Percentiles rank a stretch among this genome's conserved stretches.
phyloP scores from a whole-genome alignment of 2,888 invertebrate genomes.

The Synanthedon formicaeformis region DNA sequence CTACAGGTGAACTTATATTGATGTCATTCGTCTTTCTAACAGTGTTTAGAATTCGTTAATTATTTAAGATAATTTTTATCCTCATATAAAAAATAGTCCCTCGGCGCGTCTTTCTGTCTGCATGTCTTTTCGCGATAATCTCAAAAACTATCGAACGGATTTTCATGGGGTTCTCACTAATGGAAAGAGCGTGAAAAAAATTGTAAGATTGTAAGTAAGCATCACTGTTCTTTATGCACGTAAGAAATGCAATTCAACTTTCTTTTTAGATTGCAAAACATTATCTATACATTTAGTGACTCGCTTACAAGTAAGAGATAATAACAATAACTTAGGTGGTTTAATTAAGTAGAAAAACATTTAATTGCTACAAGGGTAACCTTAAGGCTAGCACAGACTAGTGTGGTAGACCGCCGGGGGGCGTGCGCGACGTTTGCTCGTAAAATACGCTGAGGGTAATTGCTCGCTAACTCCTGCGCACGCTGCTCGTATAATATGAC shows the following conservation, averaged over 20 bases:
- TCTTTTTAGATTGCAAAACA: no score
- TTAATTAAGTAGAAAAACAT: not conserved
- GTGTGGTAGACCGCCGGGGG: constrained; percentile 6
- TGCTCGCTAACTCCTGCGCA: constrained; percentile 23
- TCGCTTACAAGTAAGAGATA: not conserved
- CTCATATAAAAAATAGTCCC: no score
- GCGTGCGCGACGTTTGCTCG: constrained; percentile 13
- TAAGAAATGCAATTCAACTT: no score
- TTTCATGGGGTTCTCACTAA: no score
- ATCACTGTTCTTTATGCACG: not conserved
- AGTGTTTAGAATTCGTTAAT: no score
- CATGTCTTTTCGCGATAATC: not conserved
- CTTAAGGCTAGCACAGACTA: not conserved
- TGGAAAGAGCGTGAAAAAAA: no score
- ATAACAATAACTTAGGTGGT: not conserved
- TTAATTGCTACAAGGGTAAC: not conserved
- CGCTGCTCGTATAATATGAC: not conserved
- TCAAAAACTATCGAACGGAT: no score
- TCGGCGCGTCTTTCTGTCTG: not conserved
- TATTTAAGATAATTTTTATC: no score
- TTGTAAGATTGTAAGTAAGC: not conserved
- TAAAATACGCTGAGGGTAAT: constrained; percentile 29
- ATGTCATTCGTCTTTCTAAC: no score
- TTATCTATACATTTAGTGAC: no score
- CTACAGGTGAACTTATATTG: no score